Percentiles rank a stretch among this genome's conserved stretches.
Evolutionary conservation across 2,888 invertebrate genomes (phyloP).

Genomic region (Phortica okadai): DNA sequence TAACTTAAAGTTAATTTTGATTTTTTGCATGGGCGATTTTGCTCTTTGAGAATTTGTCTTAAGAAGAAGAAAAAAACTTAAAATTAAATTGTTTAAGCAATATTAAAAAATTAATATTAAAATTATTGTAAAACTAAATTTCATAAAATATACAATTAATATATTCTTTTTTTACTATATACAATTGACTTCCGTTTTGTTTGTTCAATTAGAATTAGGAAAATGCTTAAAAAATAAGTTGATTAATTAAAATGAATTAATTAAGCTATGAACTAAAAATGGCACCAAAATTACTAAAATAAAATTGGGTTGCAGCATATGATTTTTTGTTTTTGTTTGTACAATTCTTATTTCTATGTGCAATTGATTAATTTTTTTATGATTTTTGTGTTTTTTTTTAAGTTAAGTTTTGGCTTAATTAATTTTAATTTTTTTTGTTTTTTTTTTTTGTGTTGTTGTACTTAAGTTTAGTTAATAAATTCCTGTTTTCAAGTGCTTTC

Average conservation of each 20-base stretch:
- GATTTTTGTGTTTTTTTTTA: slow-evolving; percentile 27
- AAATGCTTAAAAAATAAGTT: slow-evolving; percentile 33
- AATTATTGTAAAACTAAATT: slow-evolving; percentile 31
- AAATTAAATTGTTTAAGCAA: slow-evolving; percentile 34
- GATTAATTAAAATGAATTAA: slow-evolving; percentile 34
- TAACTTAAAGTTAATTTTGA: slow-evolving; percentile 76
- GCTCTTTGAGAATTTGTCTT: slow-evolving; percentile 63
- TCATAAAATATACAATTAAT: slow-evolving; percentile 43
- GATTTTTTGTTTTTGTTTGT: slow-evolving; percentile 49
- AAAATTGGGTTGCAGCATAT: slow-evolving; percentile 39
- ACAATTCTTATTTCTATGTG: slow-evolving; percentile 63
- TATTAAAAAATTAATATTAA: slow-evolving; percentile 42
- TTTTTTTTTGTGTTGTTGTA: slow-evolving; percentile 52
- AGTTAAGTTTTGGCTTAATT: slow-evolving; percentile 35
- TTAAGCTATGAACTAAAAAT: slow-evolving; percentile 42
- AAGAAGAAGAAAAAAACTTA: slow-evolving; percentile 48
- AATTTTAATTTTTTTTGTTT: slow-evolving; percentile 21
- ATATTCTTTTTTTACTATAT: slow-evolving; percentile 53
- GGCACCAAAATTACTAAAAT: slow-evolving; percentile 62
- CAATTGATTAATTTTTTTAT: slow-evolving; percentile 46
- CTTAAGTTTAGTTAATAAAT: slow-evolving; percentile 62
- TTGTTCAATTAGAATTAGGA: slow-evolving; percentile 42
- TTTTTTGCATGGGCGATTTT: slow-evolving; percentile 51
- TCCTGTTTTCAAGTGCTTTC: slow-evolving; percentile 58
- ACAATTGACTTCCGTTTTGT: slow-evolving; percentile 65